A percentile compares a stretch with the other conserved stretches of the same genome.
Evolutionary conservation across 2,113 vertebrate species (phyloP).

Genomic region (Tetrao urogallus): DNA sequence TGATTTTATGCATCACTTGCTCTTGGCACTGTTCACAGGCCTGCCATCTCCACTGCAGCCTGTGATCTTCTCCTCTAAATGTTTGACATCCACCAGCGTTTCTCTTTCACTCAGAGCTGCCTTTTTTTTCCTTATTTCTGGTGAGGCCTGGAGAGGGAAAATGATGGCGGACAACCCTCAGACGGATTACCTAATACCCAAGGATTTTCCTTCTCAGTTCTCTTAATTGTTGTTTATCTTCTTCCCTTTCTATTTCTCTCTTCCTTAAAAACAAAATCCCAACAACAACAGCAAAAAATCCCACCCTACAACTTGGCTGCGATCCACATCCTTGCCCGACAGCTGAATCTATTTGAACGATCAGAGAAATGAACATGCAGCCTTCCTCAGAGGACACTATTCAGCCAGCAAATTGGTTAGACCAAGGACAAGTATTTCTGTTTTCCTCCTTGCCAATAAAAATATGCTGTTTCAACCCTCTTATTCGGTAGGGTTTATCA

Average conservation of each 20-base stretch:
- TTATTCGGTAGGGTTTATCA: neutral
- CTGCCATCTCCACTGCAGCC: constrained; percentile 65
- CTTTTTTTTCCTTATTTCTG: neutral
- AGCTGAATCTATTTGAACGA: neutral
- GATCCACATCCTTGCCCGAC: neutral
- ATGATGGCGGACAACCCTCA: neutral
- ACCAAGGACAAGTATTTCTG: neutral
- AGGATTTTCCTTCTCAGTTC: constrained; percentile 17
- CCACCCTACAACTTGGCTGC: neutral
- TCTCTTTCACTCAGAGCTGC: constrained; percentile 1
- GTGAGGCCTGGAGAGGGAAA: neutral
- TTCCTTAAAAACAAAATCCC: neutral
- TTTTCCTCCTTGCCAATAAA: neutral
- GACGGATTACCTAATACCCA: neutral
- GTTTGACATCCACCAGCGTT: constrained; percentile 38
- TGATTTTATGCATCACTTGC: constrained; percentile 74
- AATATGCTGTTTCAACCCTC: neutral
- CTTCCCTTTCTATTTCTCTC: neutral
- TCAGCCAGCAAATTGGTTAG: neutral
- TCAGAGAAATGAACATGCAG: neutral
- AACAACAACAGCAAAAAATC: neutral
- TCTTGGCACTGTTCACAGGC: constrained; percentile 36
- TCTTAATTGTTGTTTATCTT: neutral
- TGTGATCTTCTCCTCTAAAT: constrained; percentile 20
- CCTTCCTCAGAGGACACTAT: neutral